Evolutionary conservation across 2,797 vertebrate species (phyloP).

Genomic region (Apodemus agrarius): DNA sequence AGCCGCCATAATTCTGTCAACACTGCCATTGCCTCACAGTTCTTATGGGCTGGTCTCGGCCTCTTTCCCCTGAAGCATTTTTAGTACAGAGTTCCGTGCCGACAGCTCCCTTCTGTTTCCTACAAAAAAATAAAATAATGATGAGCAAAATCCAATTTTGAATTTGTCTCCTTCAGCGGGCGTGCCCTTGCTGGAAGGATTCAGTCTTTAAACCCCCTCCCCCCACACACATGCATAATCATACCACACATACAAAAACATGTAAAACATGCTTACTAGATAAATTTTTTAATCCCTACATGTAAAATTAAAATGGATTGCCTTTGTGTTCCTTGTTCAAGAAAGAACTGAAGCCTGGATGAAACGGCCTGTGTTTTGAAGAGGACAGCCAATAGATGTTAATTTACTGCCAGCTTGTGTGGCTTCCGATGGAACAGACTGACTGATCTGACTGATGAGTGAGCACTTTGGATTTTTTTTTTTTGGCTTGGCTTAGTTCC

Average conservation of each 20-base stretch:
- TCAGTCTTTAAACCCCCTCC: not conserved
- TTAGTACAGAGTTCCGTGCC: not conserved
- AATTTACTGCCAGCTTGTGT: not conserved
- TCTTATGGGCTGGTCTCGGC: not conserved
- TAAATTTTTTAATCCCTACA: not conserved
- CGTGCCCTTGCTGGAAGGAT: not conserved
- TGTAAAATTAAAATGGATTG: slow-evolving; percentile 27
- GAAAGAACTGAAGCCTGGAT: not conserved
- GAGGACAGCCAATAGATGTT: not conserved
- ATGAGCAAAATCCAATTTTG: slow-evolving; percentile 22
- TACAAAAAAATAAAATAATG: not conserved
- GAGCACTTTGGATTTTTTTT: not conserved
- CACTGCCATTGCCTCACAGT: not conserved
- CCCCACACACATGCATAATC: not conserved
- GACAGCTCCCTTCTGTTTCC: slow-evolving; percentile 11
- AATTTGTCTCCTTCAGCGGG: not conserved
- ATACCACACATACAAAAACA: not conserved
- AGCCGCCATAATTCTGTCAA: not conserved
- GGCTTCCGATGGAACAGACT: not conserved
- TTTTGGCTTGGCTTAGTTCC: not conserved
- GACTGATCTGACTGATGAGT: slow-evolving; percentile 28
- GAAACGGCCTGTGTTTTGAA: not conserved
- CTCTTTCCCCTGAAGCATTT: not conserved
- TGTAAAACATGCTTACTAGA: not conserved
- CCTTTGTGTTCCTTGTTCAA: not conserved